Conservation (phyloP, 1,140 invertebrate genomes). For the Triops cancriformis region DNA sequence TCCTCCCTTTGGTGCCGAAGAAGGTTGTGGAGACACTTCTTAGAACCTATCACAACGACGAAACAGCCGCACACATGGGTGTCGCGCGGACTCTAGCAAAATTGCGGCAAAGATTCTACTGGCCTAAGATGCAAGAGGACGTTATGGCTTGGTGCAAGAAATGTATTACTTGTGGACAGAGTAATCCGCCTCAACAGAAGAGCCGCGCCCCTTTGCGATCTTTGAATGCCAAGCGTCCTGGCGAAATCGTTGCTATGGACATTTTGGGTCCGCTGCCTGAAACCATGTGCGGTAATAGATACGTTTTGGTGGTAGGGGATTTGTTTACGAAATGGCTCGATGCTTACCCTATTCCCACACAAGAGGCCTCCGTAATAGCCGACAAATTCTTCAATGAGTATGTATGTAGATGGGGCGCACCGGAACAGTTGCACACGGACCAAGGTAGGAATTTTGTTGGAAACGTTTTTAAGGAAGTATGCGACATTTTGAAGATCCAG, state of each 20-base stretch:
- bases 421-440: not conserved
- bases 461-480: constrained; percentile 13
- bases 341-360: not conserved
- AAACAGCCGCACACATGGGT: constrained; percentile 10
- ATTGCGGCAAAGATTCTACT: not conserved
- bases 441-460: not conserved
- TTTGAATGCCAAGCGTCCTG: constrained; percentile 8
- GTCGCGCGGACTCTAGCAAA: constrained; percentile 15
- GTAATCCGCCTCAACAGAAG: not conserved
- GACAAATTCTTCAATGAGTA: not conserved
- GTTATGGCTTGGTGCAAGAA: not conserved
- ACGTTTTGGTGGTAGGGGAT: constrained; percentile 31
- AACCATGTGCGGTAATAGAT: constrained; percentile 28
- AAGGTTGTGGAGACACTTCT: not conserved
- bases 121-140: no score
- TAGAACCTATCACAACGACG: constrained; percentile 6
- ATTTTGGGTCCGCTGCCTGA: no score
- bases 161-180: not conserved
- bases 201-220: not conserved
- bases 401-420: not conserved
- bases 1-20: not conserved
- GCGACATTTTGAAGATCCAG: constrained; percentile 7
- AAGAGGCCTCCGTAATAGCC: not conserved
- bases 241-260: constrained; percentile 29
- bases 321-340: constrained; percentile 34